Evolutionary conservation across 1,140 invertebrate genomes (phyloP).

Genomic region (Triops longicaudatus): DNA sequence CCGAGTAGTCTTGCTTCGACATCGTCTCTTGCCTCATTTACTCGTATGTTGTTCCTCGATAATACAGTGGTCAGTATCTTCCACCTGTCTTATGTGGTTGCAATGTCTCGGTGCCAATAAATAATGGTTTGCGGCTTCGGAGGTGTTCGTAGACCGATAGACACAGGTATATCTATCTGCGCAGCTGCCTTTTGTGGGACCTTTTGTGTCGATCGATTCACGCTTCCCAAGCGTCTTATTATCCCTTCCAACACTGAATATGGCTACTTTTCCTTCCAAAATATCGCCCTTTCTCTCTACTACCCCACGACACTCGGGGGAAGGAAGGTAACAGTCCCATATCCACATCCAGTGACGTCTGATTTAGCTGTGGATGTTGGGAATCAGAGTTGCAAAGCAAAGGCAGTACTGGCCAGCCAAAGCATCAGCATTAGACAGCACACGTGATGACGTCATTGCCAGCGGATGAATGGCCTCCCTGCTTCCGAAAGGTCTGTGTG

Average conservation of each 20-base stretch:
- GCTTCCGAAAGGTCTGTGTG: too few relatives aligned
- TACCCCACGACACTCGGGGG: not conserved
- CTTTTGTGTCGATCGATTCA: slow-evolving; percentile 9
- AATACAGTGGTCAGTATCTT: too few relatives aligned
- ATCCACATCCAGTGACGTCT: not conserved
- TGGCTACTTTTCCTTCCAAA: not conserved
- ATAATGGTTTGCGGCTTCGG: not conserved
- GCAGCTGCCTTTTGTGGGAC: not conserved
- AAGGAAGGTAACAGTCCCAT: not conserved
- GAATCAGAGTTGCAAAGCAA: not conserved
- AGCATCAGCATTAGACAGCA: too few relatives aligned
- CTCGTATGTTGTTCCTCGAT: too few relatives aligned
- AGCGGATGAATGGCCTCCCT: not conserved
- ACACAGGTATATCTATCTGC: not conserved
- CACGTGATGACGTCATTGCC: not conserved
- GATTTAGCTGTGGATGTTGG: not conserved
- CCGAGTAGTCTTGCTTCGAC: too few relatives aligned
- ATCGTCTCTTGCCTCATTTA: too few relatives aligned
- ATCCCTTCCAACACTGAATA: not conserved
- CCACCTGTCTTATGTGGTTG: too few relatives aligned
- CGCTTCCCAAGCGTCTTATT: not conserved
- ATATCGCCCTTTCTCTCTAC: not conserved
- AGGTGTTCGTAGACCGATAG: not conserved
- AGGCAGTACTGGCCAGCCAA: not conserved
- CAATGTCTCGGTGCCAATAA: too few relatives aligned